phyloP scores from a whole-genome alignment of 2,113 vertebrate species.

The Peromyscus polionotus region DNA sequence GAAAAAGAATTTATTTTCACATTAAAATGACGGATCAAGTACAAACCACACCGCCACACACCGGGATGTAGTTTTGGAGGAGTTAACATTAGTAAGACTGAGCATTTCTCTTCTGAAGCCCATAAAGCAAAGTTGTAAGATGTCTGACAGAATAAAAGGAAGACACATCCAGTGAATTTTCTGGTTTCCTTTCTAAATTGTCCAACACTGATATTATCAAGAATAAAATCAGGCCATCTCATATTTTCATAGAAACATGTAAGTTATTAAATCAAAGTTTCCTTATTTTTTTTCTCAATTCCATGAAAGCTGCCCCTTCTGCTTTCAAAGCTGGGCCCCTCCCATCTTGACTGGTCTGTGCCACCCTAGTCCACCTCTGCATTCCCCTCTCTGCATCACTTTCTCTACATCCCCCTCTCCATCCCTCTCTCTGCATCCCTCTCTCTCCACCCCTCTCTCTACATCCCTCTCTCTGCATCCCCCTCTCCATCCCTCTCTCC shows the following conservation, averaged over 20 bases:
- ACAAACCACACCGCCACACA: background rate
- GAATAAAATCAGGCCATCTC: background rate
- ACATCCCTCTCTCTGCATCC: too few species aligned
- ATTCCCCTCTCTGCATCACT: too few species aligned
- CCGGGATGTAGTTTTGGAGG: background rate
- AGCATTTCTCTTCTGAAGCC: background rate
- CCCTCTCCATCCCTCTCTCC: too few species aligned
- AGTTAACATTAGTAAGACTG: background rate
- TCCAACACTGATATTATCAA: background rate
- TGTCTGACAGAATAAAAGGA: conserved; percentile 11
- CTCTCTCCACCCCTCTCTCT: too few species aligned
- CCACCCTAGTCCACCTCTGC: background rate
- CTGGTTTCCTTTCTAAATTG: background rate
- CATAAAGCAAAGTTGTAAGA: background rate
- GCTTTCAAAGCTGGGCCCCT: background rate
- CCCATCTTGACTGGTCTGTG: background rate
- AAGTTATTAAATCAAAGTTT: background rate
- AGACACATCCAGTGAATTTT: background rate
- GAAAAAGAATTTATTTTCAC: background rate
- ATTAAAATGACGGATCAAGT: background rate
- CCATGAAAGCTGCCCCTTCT: background rate
- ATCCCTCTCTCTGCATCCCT: too few species aligned
- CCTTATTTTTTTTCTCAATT: conserved; percentile 1
- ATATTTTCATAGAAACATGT: background rate
- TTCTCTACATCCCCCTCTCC: too few species aligned